These are phyloP conservation scores for Oeneis ivallda DNA, from an alignment of 2,888 invertebrate species.

Conservation along the genomic window DNA sequence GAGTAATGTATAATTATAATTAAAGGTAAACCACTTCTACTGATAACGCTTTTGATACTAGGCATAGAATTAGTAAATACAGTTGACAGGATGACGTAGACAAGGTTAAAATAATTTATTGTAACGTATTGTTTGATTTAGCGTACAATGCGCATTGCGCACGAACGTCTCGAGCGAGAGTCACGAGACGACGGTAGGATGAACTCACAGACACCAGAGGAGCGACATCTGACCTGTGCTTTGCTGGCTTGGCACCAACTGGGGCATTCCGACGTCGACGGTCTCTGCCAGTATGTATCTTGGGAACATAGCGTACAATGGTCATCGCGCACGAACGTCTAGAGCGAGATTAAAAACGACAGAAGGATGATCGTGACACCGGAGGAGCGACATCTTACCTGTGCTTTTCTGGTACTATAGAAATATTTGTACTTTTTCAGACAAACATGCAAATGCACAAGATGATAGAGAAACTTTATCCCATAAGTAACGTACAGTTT, in stretches of 20 bases:
- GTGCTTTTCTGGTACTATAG: constrained; percentile 68
- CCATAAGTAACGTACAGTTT: too few relatives aligned
- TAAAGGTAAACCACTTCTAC: too few relatives aligned
- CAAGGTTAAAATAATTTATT: constrained; percentile 23
- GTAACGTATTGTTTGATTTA: constrained; percentile 24
- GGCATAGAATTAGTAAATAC: background rate
- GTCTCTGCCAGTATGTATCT: too few relatives aligned
- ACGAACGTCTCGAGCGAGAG: constrained; percentile 49
- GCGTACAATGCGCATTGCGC: constrained; percentile 47
- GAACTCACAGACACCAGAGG: constrained; percentile 49
- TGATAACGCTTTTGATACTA: background rate
- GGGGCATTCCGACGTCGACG: constrained; percentile 52
- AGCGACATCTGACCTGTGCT: constrained; percentile 64
- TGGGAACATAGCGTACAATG: constrained; percentile 41
- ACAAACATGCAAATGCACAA: too few relatives aligned
- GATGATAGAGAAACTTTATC: too few relatives aligned
- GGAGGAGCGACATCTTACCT: constrained; percentile 59
- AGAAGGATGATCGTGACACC: constrained; percentile 44
- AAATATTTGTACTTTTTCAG: too few relatives aligned
- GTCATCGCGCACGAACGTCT: constrained; percentile 48
- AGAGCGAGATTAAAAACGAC: constrained; percentile 42
- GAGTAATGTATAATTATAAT: too few relatives aligned
- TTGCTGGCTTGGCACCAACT: constrained; percentile 72
- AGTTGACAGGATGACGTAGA: constrained; percentile 6
- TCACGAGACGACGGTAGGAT: constrained; percentile 44